phyloP scores from a whole-genome alignment of 2,797 vertebrate genomes.

The Ficedula albicollis region DNA sequence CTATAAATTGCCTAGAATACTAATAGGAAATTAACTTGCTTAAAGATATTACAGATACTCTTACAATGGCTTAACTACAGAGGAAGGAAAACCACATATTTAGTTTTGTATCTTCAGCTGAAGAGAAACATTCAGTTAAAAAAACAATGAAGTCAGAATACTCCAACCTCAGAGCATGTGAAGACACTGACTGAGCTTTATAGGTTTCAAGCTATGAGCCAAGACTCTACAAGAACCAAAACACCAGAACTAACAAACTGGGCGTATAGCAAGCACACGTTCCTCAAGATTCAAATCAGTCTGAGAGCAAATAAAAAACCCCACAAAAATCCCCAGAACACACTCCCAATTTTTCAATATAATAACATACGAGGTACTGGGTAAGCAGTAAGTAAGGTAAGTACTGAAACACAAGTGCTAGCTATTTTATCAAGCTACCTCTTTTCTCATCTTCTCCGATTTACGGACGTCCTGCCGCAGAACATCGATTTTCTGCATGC shows the following conservation, averaged over 20 bases:
- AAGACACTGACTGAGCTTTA: not conserved
- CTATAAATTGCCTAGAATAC: not conserved
- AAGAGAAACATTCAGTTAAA: not conserved
- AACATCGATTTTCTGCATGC: conserved; percentile 87
- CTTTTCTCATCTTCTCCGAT: conserved; percentile 89
- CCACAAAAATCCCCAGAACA: not conserved
- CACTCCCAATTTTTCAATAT: not conserved
- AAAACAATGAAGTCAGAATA: not conserved
- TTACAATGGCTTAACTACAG: not conserved
- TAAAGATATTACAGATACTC: not conserved
- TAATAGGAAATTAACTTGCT: not conserved
- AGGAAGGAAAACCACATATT: not conserved
- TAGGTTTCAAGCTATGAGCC: not conserved
- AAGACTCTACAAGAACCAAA: not conserved
- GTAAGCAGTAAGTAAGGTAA: not conserved
- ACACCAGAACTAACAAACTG: not conserved
- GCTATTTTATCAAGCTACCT: conserved; percentile 72
- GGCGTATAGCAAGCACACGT: not conserved
- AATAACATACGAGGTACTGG: not conserved
- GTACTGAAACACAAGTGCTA: not conserved
- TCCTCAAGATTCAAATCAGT: not conserved
- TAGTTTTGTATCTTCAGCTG: not conserved
- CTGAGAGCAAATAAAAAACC: not conserved
- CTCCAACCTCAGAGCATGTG: not conserved
- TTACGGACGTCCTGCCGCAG: conserved; percentile 90